Evolutionary conservation across 2,113 vertebrate genomes (phyloP).

Genomic region (Manacus vitellinus): DNA sequence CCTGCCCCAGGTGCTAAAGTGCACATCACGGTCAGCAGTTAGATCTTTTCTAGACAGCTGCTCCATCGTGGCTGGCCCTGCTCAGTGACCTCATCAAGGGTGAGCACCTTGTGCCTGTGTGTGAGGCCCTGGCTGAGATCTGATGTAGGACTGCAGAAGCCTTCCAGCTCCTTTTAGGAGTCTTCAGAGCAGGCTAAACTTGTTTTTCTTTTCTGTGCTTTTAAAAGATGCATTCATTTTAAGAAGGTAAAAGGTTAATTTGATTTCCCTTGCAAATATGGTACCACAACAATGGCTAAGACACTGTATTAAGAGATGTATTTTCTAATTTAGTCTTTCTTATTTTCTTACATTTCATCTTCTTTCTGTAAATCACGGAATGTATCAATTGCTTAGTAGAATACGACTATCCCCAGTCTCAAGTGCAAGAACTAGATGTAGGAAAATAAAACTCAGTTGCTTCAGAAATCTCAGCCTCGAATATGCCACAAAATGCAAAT

Average conservation of each 20-base stretch:
- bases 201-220: not conserved
- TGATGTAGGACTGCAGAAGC: not conserved
- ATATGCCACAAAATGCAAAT: not conserved
- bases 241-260: not conserved
- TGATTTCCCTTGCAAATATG: not conserved
- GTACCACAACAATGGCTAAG: not conserved
- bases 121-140: not conserved
- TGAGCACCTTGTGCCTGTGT: accelerated
- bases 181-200: not conserved
- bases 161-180: not conserved
- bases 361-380: not conserved
- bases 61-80: not conserved
- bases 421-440: not conserved
- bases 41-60: not conserved
- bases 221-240: not conserved
- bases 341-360: not conserved
- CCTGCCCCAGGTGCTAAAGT: not conserved
- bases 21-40: not conserved
- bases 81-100: not conserved
- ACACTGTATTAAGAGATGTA: not conserved
- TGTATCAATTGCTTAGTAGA: not conserved
- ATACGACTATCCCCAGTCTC: not conserved
- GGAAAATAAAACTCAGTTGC: not conserved
- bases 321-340: not conserved
- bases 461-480: not conserved